phyloP scores from a whole-genome alignment of 2,888 invertebrate genomes.

The Lutraria lutraria region DNA sequence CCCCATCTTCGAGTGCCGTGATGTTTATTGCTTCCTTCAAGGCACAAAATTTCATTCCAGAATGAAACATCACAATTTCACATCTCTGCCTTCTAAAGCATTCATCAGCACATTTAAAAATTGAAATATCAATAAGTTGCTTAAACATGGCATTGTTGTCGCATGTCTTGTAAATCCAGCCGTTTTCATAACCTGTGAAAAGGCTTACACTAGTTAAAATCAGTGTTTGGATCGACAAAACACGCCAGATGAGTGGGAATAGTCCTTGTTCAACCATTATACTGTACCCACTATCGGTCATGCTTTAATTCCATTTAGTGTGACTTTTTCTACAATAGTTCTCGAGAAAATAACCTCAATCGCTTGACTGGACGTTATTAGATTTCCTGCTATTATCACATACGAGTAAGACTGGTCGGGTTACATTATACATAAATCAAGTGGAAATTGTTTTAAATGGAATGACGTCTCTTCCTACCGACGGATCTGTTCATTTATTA shows the following conservation, averaged over 20 bases:
- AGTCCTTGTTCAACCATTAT: no score
- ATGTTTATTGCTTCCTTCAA: neutral
- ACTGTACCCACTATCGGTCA: no score
- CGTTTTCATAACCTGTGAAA: neutral
- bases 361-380: no score
- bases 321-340: no score
- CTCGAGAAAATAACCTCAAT: no score
- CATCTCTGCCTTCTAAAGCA: neutral
- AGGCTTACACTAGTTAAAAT: neutral
- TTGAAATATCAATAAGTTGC: neutral
- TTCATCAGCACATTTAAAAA: neutral
- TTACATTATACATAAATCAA: no score
- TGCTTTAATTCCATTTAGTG: no score
- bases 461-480: no score
- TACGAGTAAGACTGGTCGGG: no score
- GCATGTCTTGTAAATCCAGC: neutral
- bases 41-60: neutral
- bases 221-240: neutral
- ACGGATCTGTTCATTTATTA: no score
- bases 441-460: no score
- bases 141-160: neutral
- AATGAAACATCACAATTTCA: neutral
- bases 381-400: no score
- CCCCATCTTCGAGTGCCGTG: neutral
- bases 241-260: neutral